Conservation (phyloP, 1,140 invertebrate species). For the Coelopa frigida region DNA sequence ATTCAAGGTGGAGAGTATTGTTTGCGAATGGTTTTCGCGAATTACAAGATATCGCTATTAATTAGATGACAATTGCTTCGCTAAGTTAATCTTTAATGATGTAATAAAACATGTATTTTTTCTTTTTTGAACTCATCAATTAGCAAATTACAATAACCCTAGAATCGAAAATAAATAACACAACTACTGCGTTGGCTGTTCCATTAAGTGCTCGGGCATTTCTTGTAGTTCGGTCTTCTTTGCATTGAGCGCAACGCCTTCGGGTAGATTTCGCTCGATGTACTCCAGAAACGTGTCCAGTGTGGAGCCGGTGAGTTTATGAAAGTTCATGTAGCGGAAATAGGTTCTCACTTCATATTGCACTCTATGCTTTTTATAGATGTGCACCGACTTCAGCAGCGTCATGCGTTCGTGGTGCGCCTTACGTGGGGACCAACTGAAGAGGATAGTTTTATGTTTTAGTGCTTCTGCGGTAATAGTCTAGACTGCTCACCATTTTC, state of each 20-base stretch:
- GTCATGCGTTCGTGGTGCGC: conserved; percentile 68
- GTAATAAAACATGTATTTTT: too few species aligned
- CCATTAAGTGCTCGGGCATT: conserved; percentile 50
- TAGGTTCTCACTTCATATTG: conserved; percentile 96
- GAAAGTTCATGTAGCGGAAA: conserved; percentile 75
- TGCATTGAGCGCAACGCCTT: conserved; percentile 93
- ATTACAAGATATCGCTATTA: too few species aligned
- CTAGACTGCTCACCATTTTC: conserved; percentile 56
- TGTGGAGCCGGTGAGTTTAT: conserved; percentile 86
- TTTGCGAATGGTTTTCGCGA: too few species aligned
- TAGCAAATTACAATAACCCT: too few species aligned
- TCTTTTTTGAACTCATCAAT: too few species aligned
- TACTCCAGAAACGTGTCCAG: conserved; percentile 95
- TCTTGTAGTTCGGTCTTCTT: conserved; percentile 67
- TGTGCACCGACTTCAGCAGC: conserved; percentile 79
- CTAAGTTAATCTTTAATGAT: too few species aligned
- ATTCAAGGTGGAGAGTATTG: too few species aligned
- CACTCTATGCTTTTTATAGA: conserved; percentile 90
- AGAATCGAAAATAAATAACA: too few species aligned
- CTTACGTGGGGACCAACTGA: conserved; percentile 65
- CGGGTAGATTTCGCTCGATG: conserved; percentile 92
- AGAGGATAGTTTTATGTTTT: conserved; percentile 20
- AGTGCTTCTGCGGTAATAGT: background rate
- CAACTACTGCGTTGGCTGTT: too few species aligned
- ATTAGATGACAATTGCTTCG: too few species aligned